These are phyloP conservation scores for Diploscapter pachys DNA, from an alignment of 1,140 invertebrate genomes.

Conservation along the genomic window DNA sequence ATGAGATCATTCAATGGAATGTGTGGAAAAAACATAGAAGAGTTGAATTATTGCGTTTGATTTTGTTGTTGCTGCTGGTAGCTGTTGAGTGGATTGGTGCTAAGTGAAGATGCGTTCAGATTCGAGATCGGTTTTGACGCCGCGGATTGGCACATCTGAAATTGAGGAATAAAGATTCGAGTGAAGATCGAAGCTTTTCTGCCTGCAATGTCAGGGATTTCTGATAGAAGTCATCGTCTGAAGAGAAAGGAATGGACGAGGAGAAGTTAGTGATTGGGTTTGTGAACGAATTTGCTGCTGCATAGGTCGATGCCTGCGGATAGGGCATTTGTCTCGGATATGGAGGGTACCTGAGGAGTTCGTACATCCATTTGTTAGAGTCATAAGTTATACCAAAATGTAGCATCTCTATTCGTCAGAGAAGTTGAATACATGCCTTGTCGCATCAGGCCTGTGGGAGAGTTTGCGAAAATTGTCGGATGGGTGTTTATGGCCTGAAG, in stretches of 20 bases:
- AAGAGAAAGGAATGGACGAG: conserved; percentile 23
- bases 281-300: conserved; percentile 33
- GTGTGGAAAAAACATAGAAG: too few relatives aligned
- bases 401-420: conserved; percentile 6
- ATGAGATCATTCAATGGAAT: too few relatives aligned
- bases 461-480: conserved; percentile 13
- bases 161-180: too few relatives aligned
- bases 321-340: conserved; percentile 34
- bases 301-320: conserved; percentile 27
- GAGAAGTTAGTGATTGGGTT: conserved; percentile 33
- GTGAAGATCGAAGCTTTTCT: too few relatives aligned
- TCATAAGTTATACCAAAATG: not conserved
- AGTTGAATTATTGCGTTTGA: too few relatives aligned
- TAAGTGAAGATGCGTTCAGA: too few relatives aligned
- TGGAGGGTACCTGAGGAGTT: conserved; percentile 22
- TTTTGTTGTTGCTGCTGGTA: too few relatives aligned
- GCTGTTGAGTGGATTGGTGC: too few relatives aligned
- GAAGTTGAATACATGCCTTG: conserved; percentile 32
- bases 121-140: too few relatives aligned
- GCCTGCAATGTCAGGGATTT: conserved; percentile 25
- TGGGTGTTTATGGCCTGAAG: conserved; percentile 25
- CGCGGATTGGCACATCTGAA: too few relatives aligned
- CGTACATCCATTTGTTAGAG: not conserved
- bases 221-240: conserved; percentile 39
- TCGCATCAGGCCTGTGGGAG: conserved; percentile 21